Conservation (phyloP, 2,888 invertebrate species). For the Flabesymbios commensalis region DNA sequence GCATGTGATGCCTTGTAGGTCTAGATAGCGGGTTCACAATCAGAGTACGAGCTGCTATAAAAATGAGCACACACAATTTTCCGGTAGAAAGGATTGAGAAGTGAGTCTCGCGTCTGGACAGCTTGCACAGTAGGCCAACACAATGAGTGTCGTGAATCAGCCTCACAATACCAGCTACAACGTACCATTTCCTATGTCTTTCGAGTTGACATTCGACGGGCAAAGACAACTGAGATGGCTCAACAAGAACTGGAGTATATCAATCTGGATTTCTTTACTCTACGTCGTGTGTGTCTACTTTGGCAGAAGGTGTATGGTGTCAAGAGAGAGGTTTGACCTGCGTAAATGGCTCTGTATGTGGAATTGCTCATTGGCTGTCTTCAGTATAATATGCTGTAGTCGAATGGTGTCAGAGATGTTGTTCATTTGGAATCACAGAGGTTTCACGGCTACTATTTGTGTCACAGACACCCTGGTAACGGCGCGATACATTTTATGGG, state of each 20-base stretch:
- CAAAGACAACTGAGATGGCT: constrained; percentile 90
- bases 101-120: too few species aligned
- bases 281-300: constrained; percentile 94
- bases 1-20: too few species aligned
- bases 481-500: constrained; percentile 98
- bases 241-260: constrained; percentile 93
- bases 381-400: constrained; percentile 84
- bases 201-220: constrained; percentile 92
- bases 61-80: too few species aligned
- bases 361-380: constrained; percentile 89
- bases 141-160: too few species aligned
- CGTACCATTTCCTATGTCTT: constrained; percentile 60
- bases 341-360: constrained; percentile 84
- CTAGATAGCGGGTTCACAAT: too few species aligned
- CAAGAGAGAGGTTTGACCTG: constrained; percentile 85
- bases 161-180: too few species aligned
- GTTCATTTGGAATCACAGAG: constrained; percentile 84
- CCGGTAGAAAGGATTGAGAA: too few species aligned
- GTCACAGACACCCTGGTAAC: constrained; percentile 67
- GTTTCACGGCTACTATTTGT: constrained; percentile 94
- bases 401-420: constrained; percentile 92
- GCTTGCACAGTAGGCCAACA: too few species aligned
- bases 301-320: constrained; percentile 91
- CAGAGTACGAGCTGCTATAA: too few species aligned
- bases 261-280: constrained; percentile 74